A percentile compares a stretch with the other conserved stretches of the same genome.
Conservation (phyloP, 2,888 invertebrate genomes). For the Carabus problematicus region DNA sequence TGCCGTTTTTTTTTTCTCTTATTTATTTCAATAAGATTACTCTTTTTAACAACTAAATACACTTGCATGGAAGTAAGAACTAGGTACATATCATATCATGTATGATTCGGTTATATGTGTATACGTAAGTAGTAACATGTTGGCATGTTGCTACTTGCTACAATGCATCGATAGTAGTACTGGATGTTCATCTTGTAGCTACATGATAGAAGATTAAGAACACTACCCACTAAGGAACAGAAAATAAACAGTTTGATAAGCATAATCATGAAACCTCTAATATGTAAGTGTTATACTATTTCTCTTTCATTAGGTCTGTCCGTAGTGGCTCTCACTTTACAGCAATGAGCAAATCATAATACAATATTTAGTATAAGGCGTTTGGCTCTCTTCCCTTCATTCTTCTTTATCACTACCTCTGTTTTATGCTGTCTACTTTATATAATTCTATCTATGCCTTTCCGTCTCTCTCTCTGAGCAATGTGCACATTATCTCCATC, state of each 20-base stretch:
- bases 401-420: background rate
- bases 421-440: background rate
- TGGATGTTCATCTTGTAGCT: background rate
- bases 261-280: constrained; percentile 31
- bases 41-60: background rate
- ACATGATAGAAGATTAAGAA: background rate
- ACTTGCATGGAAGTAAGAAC: background rate
- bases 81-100: background rate
- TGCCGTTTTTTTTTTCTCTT: too few relatives aligned
- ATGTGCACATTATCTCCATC: constrained; percentile 34
- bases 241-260: constrained; percentile 38
- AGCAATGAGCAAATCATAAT: constrained; percentile 40
- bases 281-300: constrained; percentile 2
- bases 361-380: constrained; percentile 30
- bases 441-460: constrained; percentile 19
- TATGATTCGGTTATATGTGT: background rate
- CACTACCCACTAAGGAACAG: background rate
- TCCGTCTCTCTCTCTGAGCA: constrained; percentile 23
- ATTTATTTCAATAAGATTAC: background rate
- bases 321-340: constrained; percentile 30
- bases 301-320: constrained; percentile 1
- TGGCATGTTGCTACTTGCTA: too few relatives aligned
- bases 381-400: constrained; percentile 24
- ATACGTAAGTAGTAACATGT: background rate
- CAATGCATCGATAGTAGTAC: background rate